phyloP scores from a whole-genome alignment of 2,797 vertebrate species.

The Staurois parvus region DNA sequence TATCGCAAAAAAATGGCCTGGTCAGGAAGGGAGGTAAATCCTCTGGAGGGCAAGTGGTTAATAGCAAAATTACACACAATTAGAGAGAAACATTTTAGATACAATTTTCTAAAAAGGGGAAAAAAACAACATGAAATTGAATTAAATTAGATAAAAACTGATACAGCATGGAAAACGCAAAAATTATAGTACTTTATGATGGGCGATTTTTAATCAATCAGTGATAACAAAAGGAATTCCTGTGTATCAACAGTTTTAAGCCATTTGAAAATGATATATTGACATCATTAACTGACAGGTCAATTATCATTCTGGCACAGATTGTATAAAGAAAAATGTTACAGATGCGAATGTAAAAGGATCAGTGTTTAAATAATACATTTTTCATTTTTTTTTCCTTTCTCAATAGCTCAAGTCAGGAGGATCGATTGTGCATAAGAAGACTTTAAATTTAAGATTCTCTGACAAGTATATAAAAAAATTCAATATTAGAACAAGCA shows the following conservation, averaged over 20 bases:
- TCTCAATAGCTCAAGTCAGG: constrained; percentile 48
- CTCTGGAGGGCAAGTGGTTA: no score
- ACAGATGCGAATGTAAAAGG: constrained; percentile 17
- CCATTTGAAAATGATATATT: constrained; percentile 10
- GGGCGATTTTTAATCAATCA: background rate
- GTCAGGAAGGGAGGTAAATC: no score
- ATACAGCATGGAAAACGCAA: background rate
- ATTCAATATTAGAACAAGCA: constrained; percentile 48
- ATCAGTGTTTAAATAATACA: constrained; percentile 35
- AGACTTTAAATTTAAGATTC: constrained; percentile 55
- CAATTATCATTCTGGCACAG: constrained; percentile 17
- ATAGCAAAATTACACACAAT: no score
- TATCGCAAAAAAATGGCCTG: no score
- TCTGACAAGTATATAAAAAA: constrained; percentile 54
- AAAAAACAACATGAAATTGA: background rate
- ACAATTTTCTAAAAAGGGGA: no score
- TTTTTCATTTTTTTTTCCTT: constrained; percentile 33
- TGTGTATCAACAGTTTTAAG: background rate
- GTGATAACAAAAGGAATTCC: background rate
- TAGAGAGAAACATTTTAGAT: no score
- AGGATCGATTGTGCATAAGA: constrained; percentile 55
- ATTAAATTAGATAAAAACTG: background rate
- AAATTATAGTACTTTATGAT: background rate
- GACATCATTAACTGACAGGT: constrained; percentile 29
- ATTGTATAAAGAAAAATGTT: constrained; percentile 4